Base-by-base conservation (phyloP, 2,113 vertebrate species). In the Anguilla japonica region DNA sequence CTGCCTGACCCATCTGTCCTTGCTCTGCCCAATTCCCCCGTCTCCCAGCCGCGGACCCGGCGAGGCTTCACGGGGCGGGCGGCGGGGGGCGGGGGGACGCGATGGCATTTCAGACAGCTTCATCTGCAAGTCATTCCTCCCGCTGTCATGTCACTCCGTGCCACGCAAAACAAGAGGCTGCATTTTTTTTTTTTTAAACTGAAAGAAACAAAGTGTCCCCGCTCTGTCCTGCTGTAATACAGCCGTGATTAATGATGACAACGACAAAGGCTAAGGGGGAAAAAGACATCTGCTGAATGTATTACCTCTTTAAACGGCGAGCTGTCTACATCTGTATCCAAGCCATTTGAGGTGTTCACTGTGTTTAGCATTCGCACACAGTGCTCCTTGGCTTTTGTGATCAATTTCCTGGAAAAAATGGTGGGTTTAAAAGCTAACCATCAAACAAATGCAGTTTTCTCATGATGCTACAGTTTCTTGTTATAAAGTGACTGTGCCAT, bases 1-100 rank as follows among this genome's bases (percentile, higher is more conserved):
- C 88, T 88, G 90, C 86, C 88, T 80, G 81, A 43, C 81, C 22
- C 82, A 57, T 83, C 56, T 88, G 85, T 82, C 87, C 85, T 82
- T 26, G 9, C 79, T 80, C 86, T 81, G 86, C 83, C 88, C 87
- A 87, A 18, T 6, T 88, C 39, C 85, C 34, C 79, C 43, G 60
- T 67, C 79, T 56, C 83, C 56, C 41, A 46, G 71, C 43, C 67
- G 53, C 14, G 39, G 41, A 75, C 22, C 71, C 26, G 78, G 78
- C 53, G 9, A 1, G 75, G 78, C 75, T 60, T 22, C 40, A 20
- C 79, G 50, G 18, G 14, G 78, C 29, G 50, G 57, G 34, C 9
- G 13, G 18, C 43, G 18, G 18, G 41, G 41, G 75, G n/a, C n/a
- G 50, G 18, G 18, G 41, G 63, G 75, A 22, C n/a, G 50, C 43